Evolutionary conservation across 2,797 vertebrate genomes (phyloP), one percentile per base, ranked within the genome.

Genomic region (Odontamblyopus lacepedii): DNA sequence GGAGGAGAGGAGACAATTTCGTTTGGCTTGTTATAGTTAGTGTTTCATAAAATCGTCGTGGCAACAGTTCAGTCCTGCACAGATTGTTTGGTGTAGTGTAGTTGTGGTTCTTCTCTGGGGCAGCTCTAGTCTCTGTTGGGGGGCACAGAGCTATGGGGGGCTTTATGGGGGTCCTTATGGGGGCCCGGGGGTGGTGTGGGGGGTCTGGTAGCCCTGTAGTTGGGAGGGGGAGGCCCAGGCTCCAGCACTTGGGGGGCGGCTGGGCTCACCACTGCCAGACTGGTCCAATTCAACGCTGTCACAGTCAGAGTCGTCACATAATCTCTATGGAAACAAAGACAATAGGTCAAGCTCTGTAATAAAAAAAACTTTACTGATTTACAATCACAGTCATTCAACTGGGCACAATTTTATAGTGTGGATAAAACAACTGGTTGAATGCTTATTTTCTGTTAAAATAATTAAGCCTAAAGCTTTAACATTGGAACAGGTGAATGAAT

Each of bases 211-310:
- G 62, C 87, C 88, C 57, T 89, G 90, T 63, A 70, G 68, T 16
- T 89, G 90, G 71, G 86, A 80, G 5, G 79, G 84, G 0, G 89
- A 75, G 26, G 38, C 88, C 93, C 95, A 96, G 29, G 92, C 92
- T 83, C 92, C 92, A 0, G 95, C 93, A 84, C 89, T 85, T n/a
- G 94, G 91, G 77, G 93, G 93, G 65, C 90, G 92, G 88, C 91
- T 91, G 78, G 91, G 91, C 68, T 96, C 95, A 30, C 91, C 89
- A 29, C 93, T 94, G 92, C 95, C 94, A 38, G 95, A 95, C 78
- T 96, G 95, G 84, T 97, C 96, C 85, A 96, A 84, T 85, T 97
- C 96, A 5, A 94, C 89, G 27, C 95, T 96, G 92, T 97, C 96
- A 63, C 95, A 96, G 93, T 97, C 96, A 0, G 96, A 97, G 89